phyloP scores from a whole-genome alignment of 1,140 invertebrate species.

The Notospermus geniculatus region DNA sequence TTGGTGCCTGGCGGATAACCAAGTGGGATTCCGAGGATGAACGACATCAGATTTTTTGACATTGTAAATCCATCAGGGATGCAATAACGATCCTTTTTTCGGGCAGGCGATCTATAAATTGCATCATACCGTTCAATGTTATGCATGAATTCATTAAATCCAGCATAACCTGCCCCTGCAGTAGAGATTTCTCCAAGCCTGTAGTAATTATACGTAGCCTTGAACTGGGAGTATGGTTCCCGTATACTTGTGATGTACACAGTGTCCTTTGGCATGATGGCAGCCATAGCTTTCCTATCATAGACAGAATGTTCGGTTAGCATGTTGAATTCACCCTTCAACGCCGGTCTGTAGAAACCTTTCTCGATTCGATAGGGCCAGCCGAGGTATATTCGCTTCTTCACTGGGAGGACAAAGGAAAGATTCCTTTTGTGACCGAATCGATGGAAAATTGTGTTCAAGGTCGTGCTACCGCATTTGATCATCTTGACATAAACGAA shows the following conservation, averaged over 20 bases:
- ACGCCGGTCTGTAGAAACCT: slow-evolving; percentile 15
- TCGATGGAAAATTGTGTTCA: too few relatives aligned
- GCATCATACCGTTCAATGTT: slow-evolving; percentile 40
- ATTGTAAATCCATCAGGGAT: slow-evolving; percentile 46
- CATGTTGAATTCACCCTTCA: not conserved
- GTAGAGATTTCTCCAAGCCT: too few relatives aligned
- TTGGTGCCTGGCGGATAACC: slow-evolving; percentile 36
- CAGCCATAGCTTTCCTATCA: too few relatives aligned
- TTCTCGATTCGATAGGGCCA: slow-evolving; percentile 37
- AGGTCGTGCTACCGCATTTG: too few relatives aligned
- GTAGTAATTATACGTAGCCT: slow-evolving; percentile 10
- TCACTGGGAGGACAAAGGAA: slow-evolving; percentile 3
- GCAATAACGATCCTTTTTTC: slow-evolving; percentile 29
- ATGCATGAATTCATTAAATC: slow-evolving; percentile 30
- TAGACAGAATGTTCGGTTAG: too few relatives aligned
- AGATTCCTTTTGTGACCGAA: too few relatives aligned
- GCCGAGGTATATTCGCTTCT: slow-evolving; percentile 30
- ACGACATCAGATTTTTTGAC: slow-evolving; percentile 42
- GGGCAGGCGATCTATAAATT: slow-evolving; percentile 33
- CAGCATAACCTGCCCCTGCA: too few relatives aligned
- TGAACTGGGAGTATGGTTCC: slow-evolving; percentile 10
- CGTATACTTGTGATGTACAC: slow-evolving; percentile 22
- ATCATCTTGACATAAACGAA: too few relatives aligned
- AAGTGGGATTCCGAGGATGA: slow-evolving; percentile 43
- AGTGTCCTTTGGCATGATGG: slow-evolving; percentile 16